Percentiles rank a stretch among this genome's conserved stretches.
phyloP scores from a whole-genome alignment of 1,140 invertebrate genomes.

The Chionoecetes opilio region DNA sequence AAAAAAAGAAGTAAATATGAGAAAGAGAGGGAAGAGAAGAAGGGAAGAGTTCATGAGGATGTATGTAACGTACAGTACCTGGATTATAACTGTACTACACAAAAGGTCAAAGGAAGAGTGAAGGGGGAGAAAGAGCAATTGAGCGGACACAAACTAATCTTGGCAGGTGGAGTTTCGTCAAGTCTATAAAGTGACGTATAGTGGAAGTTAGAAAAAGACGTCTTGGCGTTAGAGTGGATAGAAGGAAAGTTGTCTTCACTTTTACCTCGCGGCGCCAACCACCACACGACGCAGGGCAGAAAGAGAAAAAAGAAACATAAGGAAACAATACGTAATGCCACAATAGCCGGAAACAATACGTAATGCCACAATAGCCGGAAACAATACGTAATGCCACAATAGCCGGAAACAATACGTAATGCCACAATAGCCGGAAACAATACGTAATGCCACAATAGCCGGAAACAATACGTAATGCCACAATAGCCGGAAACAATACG shows the following conservation, averaged over 20 bases:
- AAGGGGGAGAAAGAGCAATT: background rate
- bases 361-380: too few relatives aligned
- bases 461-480: too few relatives aligned
- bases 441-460: too few relatives aligned
- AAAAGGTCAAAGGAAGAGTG: background rate
- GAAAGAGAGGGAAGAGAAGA: background rate
- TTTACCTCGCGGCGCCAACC: background rate
- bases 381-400: too few relatives aligned
- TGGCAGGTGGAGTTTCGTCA: constrained; percentile 15
- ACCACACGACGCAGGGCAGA: background rate
- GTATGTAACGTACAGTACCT: background rate
- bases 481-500: too few relatives aligned
- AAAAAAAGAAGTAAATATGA: background rate
- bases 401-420: too few relatives aligned
- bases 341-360: too few relatives aligned
- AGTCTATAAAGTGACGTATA: background rate
- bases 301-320: background rate
- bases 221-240: background rate
- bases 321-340: background rate
- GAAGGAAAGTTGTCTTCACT: constrained; percentile 16
- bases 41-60: background rate
- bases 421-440: too few relatives aligned
- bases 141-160: background rate
- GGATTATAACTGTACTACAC: background rate
- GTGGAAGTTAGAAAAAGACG: background rate